Percentiles rank a stretch among this genome's conserved stretches.
phyloP scores from a whole-genome alignment of 1,140 invertebrate species.

The Drosophila nigromelanica region DNA sequence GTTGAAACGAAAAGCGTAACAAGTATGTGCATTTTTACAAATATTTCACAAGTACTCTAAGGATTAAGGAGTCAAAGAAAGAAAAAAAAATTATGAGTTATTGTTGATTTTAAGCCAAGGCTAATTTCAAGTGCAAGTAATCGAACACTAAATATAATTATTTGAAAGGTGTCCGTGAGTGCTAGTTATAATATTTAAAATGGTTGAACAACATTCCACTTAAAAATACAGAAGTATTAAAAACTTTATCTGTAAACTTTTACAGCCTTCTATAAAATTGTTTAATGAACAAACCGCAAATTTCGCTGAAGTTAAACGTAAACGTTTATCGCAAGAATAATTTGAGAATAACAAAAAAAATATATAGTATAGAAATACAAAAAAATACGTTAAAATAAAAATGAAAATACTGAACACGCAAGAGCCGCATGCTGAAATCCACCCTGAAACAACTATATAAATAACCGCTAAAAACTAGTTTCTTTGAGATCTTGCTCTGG shows the following conservation, averaged over 20 bases:
- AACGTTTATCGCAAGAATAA: constrained; percentile 40
- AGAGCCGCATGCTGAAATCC: neutral
- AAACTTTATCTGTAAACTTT: constrained; percentile 36
- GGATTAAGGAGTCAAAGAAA: neutral
- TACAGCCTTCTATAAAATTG: constrained; percentile 52
- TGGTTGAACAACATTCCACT: too few species aligned
- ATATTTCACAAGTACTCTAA: neutral
- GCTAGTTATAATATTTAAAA: too few species aligned
- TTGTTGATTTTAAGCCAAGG: too few species aligned
- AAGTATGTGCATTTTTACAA: constrained; percentile 48
- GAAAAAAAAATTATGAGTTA: neutral
- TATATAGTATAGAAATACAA: constrained; percentile 14
- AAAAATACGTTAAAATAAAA: neutral
- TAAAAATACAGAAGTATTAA: neutral
- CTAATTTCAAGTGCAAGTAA: neutral
- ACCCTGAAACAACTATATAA: constrained; percentile 3
- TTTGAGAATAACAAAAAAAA: constrained; percentile 34
- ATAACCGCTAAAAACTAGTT: constrained; percentile 22
- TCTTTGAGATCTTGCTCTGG: constrained; percentile 3
- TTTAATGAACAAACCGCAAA: constrained; percentile 54
- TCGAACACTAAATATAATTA: too few species aligned
- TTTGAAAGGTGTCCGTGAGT: neutral
- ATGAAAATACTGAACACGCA: constrained; percentile 2
- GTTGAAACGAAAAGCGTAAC: constrained; percentile 4
- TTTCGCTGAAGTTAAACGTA: constrained; percentile 16